Conservation (phyloP, 2,797 vertebrate genomes). For the Pantherophis alleghaniensis region DNA sequence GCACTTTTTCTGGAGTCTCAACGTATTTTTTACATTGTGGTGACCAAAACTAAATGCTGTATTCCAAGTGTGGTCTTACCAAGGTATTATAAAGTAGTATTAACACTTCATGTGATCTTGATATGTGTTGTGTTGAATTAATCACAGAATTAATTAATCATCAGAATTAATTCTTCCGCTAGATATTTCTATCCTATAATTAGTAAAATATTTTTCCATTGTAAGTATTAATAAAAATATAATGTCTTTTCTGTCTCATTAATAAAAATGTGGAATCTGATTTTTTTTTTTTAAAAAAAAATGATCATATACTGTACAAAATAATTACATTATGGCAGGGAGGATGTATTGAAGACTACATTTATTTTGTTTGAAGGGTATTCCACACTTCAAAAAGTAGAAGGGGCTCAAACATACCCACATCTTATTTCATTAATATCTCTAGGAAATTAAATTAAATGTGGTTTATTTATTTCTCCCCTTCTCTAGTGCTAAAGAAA, state of each 20-base stretch:
- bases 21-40: too few species aligned
- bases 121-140: background rate
- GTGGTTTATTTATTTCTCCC: background rate
- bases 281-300: background rate
- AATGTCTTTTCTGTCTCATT: background rate
- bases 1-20: too few species aligned
- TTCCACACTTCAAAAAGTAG: background rate
- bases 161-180: background rate
- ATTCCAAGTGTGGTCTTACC: too few species aligned
- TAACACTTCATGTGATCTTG: too few species aligned
- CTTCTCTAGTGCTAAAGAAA: background rate
- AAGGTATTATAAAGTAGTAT: too few species aligned
- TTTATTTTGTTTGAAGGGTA: background rate
- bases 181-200: background rate
- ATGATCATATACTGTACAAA: background rate
- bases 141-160: too few species aligned
- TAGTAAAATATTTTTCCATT: background rate
- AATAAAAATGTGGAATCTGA: background rate
- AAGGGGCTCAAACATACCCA: background rate
- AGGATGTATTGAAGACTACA: background rate
- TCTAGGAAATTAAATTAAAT: background rate
- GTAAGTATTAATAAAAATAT: background rate
- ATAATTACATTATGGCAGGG: background rate
- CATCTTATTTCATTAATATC: background rate
- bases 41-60: too few species aligned